Percentiles rank a stretch among this genome's conserved stretches.
phyloP scores from a whole-genome alignment of 2,888 invertebrate species.

The Kryphioiulus occultus region DNA sequence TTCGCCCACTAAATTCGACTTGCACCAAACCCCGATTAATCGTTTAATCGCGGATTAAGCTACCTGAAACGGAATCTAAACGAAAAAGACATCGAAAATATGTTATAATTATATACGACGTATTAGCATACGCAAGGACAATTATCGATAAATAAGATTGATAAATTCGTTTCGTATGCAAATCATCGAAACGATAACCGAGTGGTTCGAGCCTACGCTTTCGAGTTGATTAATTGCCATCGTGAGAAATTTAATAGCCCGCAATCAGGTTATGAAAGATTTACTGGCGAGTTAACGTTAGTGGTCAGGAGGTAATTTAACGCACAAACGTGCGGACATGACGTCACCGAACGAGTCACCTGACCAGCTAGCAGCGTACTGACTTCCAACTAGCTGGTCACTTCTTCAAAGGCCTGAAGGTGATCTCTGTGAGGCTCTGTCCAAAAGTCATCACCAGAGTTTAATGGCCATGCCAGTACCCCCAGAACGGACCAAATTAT shows the following conservation, averaged over 20 bases:
- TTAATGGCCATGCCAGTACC: neutral
- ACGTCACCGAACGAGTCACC: neutral
- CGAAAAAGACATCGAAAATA: neutral
- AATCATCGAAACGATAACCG: neutral
- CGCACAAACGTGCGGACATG: neutral
- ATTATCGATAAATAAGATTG: slow-evolving; percentile 1
- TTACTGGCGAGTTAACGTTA: neutral
- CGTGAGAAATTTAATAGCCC: slow-evolving; percentile 7
- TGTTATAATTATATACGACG: neutral
- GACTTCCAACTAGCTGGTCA: no score
- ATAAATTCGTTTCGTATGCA: neutral
- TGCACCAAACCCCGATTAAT: neutral
- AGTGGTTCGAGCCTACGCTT: neutral
- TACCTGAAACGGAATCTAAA: neutral
- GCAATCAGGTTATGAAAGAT: neutral
- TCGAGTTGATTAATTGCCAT: neutral
- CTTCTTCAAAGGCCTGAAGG: neutral
- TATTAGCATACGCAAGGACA: neutral
- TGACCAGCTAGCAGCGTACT: no score
- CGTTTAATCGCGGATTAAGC: neutral
- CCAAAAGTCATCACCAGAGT: neutral
- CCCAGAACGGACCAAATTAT: neutral
- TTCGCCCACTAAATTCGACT: neutral
- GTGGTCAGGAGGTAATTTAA: neutral
- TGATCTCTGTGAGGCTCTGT: neutral